Conservation (phyloP, 2,797 vertebrate species). For the Gymnothorax reevesii region DNA sequence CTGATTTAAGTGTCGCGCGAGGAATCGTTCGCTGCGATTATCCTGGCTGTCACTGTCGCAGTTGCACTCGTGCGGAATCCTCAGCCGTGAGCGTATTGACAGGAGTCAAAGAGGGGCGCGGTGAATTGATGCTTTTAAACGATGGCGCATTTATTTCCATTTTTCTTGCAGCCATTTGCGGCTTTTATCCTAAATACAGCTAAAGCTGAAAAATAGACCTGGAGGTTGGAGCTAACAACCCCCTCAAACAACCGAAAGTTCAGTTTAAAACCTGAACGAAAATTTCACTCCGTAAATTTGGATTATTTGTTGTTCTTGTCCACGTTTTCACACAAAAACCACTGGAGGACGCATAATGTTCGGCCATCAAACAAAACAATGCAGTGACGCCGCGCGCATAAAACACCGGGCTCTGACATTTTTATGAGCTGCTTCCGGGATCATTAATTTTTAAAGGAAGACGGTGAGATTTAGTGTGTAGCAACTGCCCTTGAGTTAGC, state of each 20-base stretch:
- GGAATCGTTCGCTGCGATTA: not conserved
- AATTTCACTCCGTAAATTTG: not conserved
- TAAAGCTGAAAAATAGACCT: not conserved
- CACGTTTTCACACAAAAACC: not conserved
- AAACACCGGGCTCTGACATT: not conserved
- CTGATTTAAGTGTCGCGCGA: conserved; percentile 2
- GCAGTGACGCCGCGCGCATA: not conserved
- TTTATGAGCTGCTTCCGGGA: not conserved
- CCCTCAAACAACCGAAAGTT: not conserved
- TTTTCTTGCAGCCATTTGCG: not conserved
- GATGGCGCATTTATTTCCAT: not conserved
- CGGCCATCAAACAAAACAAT: not conserved
- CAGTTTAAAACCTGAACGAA: not conserved
- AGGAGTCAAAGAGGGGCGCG: not conserved
- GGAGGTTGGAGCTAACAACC: not conserved
- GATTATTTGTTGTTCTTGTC: not conserved
- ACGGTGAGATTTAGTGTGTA: not conserved
- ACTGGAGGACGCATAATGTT: too few species aligned
- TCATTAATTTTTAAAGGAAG: not conserved
- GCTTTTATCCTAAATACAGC: not conserved
- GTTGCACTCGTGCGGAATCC: not conserved
- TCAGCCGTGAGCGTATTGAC: not conserved
- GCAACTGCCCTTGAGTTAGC: not conserved
- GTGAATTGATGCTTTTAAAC: not conserved
- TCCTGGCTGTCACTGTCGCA: not conserved